These are phyloP conservation scores for Cavia aperea DNA, from an alignment of 2,113 vertebrate genomes.

Conservation along the genomic window DNA sequence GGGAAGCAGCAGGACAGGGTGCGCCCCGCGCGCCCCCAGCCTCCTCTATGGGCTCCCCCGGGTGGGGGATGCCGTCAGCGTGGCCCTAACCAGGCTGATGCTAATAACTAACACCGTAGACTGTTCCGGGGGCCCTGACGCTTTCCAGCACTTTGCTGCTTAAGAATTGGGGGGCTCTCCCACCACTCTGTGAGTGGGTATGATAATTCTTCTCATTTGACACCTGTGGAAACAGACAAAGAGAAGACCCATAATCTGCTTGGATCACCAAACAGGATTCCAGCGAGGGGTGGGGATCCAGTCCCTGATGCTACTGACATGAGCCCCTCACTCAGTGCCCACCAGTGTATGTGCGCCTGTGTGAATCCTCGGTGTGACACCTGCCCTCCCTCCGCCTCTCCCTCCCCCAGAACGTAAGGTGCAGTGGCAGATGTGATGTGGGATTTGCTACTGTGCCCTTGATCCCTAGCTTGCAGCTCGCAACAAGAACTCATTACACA, in stretches of 20 bases:
- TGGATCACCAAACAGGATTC: neutral
- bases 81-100: accelerated
- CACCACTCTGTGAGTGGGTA: neutral
- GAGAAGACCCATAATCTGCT: neutral
- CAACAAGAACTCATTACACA: neutral
- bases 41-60: neutral
- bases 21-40: neutral
- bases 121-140: neutral
- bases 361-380: neutral
- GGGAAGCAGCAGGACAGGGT: accelerated
- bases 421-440: neutral
- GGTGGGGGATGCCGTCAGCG: accelerated
- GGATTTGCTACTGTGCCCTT: too few species aligned
- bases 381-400: neutral
- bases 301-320: neutral
- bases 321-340: neutral
- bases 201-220: neutral
- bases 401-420: too few species aligned
- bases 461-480: neutral
- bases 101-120: neutral
- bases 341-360: neutral
- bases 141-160: neutral
- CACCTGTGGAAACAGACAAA: neutral
- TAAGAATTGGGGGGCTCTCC: neutral
- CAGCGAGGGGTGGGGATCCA: neutral